These are phyloP conservation scores for Xanthia icteritia DNA, from an alignment of 2,888 invertebrate species.

Conservation along the genomic window DNA sequence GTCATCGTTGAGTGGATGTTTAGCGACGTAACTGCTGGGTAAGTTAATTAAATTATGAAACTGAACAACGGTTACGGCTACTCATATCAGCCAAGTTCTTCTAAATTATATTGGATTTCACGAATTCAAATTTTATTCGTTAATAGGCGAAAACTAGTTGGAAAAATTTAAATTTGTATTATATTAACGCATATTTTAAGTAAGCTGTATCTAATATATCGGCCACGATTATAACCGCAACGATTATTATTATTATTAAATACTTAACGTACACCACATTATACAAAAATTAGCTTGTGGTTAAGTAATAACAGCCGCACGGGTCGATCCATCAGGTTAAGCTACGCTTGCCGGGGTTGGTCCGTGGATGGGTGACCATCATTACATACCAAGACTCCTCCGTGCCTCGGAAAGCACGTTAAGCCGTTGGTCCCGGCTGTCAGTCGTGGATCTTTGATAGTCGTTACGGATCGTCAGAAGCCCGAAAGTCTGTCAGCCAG, in stretches of 20 bases:
- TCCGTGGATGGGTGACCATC: too few relatives aligned
- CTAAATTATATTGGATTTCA: not conserved
- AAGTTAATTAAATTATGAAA: conserved; percentile 58
- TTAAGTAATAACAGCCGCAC: too few relatives aligned
- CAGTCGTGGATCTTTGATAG: too few relatives aligned
- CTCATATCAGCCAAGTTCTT: not conserved
- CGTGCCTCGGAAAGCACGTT: too few relatives aligned
- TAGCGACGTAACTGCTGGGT: conserved; percentile 70
- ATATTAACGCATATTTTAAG: not conserved
- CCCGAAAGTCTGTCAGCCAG: too few relatives aligned
- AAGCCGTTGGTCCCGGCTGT: too few relatives aligned
- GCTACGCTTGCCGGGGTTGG: too few relatives aligned
- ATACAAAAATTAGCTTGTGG: not conserved
- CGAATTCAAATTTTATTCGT: not conserved
- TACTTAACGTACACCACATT: not conserved
- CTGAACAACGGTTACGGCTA: not conserved
- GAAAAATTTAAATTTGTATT: not conserved
- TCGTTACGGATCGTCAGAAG: too few relatives aligned
- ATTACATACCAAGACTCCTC: too few relatives aligned
- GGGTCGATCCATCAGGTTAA: too few relatives aligned
- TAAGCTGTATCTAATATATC: not conserved
- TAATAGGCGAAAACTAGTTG: not conserved
- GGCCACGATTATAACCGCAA: too few relatives aligned
- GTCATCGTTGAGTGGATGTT: conserved; percentile 76
- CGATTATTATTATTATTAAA: not conserved